phyloP scores from a whole-genome alignment of 2,888 invertebrate species.

The Calameuta idolon region DNA sequence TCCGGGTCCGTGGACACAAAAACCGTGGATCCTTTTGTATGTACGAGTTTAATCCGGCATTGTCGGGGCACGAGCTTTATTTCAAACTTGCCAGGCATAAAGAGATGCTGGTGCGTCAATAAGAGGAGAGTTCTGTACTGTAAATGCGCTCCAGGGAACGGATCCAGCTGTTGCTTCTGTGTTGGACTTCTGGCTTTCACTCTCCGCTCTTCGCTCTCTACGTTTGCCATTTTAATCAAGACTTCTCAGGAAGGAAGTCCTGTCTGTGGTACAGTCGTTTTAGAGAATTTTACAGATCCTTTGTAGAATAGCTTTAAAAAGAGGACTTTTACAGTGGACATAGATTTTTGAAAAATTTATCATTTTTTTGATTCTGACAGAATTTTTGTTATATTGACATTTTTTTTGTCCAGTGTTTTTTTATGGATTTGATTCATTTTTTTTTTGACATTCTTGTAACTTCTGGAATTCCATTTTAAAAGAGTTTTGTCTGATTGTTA shows the following conservation, averaged over 20 bases:
- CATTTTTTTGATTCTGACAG: background rate
- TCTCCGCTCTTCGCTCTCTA: slow-evolving; percentile 27
- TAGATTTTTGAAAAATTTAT: background rate
- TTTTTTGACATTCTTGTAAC: background rate
- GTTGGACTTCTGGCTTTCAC: slow-evolving; percentile 49
- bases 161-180: slow-evolving; percentile 66
- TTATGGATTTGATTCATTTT: background rate
- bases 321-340: background rate
- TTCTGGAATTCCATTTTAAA: background rate
- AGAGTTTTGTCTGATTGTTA: background rate
- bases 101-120: slow-evolving; percentile 54
- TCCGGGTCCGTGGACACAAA: background rate
- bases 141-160: slow-evolving; percentile 67
- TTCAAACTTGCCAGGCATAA: slow-evolving; percentile 49
- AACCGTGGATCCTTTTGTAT: slow-evolving; percentile 53
- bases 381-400: background rate
- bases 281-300: background rate
- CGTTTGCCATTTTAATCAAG: slow-evolving; percentile 67
- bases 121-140: slow-evolving; percentile 65
- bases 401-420: background rate
- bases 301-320: background rate
- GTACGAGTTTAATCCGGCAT: slow-evolving; percentile 55
- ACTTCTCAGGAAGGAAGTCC: slow-evolving; percentile 61
- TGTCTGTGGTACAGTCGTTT: slow-evolving; percentile 49
- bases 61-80: slow-evolving; percentile 62